These are phyloP conservation scores for Cataglyphis altisquamis DNA, from an alignment of 2,888 invertebrate genomes.

Conservation along the genomic window DNA sequence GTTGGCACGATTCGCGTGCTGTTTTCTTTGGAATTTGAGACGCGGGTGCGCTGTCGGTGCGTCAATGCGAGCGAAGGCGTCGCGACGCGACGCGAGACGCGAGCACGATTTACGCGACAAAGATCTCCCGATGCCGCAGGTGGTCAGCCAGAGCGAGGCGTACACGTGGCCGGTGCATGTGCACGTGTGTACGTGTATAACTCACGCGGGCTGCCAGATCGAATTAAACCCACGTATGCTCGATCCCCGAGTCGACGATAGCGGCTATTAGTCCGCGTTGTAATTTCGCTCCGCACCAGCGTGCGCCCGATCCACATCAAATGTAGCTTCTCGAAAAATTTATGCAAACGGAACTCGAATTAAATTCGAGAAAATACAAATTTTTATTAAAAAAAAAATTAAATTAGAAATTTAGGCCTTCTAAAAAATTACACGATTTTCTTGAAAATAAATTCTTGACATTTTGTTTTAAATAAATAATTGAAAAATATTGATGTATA, in stretches of 20 bases:
- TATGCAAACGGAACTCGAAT: not conserved
- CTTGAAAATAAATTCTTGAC: not conserved
- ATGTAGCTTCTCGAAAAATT: constrained; percentile 2
- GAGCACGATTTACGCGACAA: constrained; percentile 63
- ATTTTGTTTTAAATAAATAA: not conserved
- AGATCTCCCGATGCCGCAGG: constrained; percentile 71
- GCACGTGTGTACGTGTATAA: constrained; percentile 31
- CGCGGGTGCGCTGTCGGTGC: constrained; percentile 51
- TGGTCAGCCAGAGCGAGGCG: constrained; percentile 65
- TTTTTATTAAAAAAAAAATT: too few relatives aligned
- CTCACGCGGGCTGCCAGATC: constrained; percentile 49
- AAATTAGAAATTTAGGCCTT: not conserved
- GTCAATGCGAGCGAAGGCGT: constrained; percentile 21
- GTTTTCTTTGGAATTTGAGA: constrained; percentile 74
- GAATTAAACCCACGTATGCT: constrained; percentile 66
- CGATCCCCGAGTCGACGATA: constrained; percentile 56
- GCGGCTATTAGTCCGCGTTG: constrained; percentile 10
- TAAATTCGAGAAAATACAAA: not conserved
- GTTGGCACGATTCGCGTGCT: constrained; percentile 67
- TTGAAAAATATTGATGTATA: not conserved
- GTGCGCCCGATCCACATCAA: not conserved
- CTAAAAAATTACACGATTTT: not conserved
- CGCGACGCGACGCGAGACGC: constrained; percentile 31
- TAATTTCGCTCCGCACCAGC: not conserved
- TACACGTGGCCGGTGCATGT: constrained; percentile 70